Percentiles rank a stretch among this genome's conserved stretches.
Evolutionary conservation across 2,113 vertebrate species (phyloP).

Genomic region (Ifrita kowaldi): DNA sequence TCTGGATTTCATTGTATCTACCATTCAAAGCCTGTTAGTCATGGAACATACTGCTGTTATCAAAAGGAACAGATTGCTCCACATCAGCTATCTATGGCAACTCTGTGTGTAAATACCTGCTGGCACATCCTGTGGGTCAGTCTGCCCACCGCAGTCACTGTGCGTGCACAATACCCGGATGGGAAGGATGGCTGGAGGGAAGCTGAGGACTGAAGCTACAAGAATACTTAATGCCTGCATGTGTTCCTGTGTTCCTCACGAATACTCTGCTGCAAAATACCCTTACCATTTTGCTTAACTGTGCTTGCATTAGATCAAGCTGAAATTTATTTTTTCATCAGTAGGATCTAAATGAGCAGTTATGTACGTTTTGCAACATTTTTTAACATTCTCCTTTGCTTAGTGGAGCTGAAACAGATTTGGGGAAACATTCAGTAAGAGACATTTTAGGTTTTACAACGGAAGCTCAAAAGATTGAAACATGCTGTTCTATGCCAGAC

Average conservation of each 20-base stretch:
- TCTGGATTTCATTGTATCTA: background rate
- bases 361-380: background rate
- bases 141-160: accelerated
- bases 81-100: background rate
- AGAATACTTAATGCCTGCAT: background rate
- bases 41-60: background rate
- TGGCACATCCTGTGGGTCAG: background rate
- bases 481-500: background rate
- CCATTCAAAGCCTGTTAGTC: background rate
- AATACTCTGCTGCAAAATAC: background rate
- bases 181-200: background rate
- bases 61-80: background rate
- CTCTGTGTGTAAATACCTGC: background rate
- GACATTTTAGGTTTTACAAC: background rate
- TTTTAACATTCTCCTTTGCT: background rate
- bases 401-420: background rate
- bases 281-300: background rate
- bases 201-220: background rate
- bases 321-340: background rate
- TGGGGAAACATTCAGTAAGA: background rate
- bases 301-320: background rate
- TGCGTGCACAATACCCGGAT: background rate
- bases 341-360: background rate
- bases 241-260: background rate
- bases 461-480: background rate